A percentile compares a stretch with the other conserved stretches of the same genome.
Conservation (phyloP, 23 tunicate genomes). For the Clavelina lepadiformis region DNA sequence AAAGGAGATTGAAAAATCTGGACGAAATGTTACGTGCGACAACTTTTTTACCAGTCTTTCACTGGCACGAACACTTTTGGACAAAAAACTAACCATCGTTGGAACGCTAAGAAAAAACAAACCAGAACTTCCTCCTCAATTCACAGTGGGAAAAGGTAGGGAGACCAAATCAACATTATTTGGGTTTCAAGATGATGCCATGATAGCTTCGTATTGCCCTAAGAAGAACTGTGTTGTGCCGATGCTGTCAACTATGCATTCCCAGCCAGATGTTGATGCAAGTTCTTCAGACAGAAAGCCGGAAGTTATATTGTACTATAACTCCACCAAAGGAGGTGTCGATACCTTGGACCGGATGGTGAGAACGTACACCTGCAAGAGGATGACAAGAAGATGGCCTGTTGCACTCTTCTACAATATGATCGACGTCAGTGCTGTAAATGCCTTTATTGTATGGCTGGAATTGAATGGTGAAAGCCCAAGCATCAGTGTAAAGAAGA, state of each 20-base stretch:
- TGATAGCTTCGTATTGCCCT: conserved; percentile 16
- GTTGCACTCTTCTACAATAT: conserved; percentile 19
- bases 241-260: conserved; percentile 21
- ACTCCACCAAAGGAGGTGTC: conserved; percentile 16
- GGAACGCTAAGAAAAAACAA: conserved; percentile 10
- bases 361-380: conserved; percentile 26
- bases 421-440: conserved; percentile 20
- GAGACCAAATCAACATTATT: conserved; percentile 6
- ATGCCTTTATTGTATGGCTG: conserved; percentile 11
- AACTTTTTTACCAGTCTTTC: conserved; percentile 24
- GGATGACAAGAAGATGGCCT: conserved; percentile 23
- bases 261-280: neutral
- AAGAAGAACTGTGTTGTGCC: conserved; percentile 1
- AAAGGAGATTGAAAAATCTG: conserved; percentile 25
- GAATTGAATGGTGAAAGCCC: conserved; percentile 2
- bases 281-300: conserved; percentile 13
- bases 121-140: conserved; percentile 14
- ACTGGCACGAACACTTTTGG: conserved; percentile 1
- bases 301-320: conserved; percentile 17
- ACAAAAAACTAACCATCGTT: conserved; percentile 3
- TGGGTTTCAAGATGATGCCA: conserved; percentile 16
- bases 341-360: conserved; percentile 18
- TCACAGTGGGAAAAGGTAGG: conserved; percentile 12
- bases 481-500: neutral
- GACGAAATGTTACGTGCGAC: conserved; percentile 13